Percentiles rank a stretch among this genome's conserved stretches.
phyloP scores from a whole-genome alignment of 2,888 invertebrate species.

The Chrysomela aeneicollis region DNA sequence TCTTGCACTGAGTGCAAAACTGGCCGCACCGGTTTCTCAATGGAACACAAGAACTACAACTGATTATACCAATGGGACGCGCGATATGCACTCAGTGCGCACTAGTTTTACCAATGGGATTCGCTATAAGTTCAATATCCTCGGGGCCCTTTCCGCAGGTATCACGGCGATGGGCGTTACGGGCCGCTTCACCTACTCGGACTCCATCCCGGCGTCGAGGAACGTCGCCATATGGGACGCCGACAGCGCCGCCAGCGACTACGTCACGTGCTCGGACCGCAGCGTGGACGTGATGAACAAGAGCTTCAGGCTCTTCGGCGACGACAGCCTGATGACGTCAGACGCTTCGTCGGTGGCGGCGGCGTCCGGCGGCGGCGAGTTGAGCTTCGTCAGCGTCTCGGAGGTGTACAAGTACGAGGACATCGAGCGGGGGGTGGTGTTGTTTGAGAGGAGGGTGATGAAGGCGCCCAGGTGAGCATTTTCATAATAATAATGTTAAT shows the following conservation, averaged over 20 bases:
- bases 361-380: slow-evolving; percentile 31
- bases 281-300: slow-evolving; percentile 45
- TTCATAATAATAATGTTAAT: no score
- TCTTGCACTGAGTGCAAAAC: no score
- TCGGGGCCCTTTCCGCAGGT: background rate
- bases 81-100: no score
- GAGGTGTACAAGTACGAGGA: slow-evolving; percentile 82
- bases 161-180: background rate
- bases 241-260: slow-evolving; percentile 51
- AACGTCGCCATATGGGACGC: background rate
- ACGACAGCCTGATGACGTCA: slow-evolving; percentile 36
- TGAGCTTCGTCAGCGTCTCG: slow-evolving; percentile 67
- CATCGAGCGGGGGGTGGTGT: slow-evolving; percentile 72
- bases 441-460: slow-evolving; percentile 71
- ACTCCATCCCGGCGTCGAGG: background rate
- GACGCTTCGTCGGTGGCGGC: slow-evolving; percentile 28
- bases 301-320: slow-evolving; percentile 47
- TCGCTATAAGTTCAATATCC: no score
- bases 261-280: slow-evolving; percentile 52
- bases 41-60: no score
- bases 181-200: background rate
- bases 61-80: no score
- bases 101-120: no score
- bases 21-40: no score
- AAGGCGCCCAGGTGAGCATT: slow-evolving; percentile 66